A percentile compares a stretch with the other conserved stretches of the same genome.
Evolutionary conservation across 1,140 invertebrate species (phyloP).

Genomic region (Pseudomyrmex gracilis): DNA sequence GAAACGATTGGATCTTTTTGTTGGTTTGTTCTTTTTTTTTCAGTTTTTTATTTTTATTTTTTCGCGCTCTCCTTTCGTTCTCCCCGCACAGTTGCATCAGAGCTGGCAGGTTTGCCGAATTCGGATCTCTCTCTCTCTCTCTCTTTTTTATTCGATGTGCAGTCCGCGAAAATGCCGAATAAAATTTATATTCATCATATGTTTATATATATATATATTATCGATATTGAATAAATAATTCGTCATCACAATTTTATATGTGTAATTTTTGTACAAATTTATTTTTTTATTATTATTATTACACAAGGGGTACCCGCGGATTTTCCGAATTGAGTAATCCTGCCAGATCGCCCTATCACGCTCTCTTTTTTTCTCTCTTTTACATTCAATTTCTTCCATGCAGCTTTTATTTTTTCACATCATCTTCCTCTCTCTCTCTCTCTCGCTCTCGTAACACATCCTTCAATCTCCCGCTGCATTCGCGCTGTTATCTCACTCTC

Average conservation of each 20-base stretch:
- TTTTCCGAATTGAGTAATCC: too few relatives aligned
- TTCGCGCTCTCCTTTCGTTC: slow-evolving; percentile 21
- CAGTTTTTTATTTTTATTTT: neutral
- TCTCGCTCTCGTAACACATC: slow-evolving; percentile 6
- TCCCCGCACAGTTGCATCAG: slow-evolving; percentile 44
- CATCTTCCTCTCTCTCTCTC: slow-evolving; percentile 25
- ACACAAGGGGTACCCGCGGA: too few relatives aligned
- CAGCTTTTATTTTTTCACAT: neutral
- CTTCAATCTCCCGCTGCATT: neutral
- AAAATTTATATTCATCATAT: too few relatives aligned
- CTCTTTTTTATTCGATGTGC: neutral
- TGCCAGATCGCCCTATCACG: slow-evolving; percentile 39
- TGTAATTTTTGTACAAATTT: too few relatives aligned
- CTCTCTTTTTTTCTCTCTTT: slow-evolving; percentile 9
- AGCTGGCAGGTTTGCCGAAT: slow-evolving; percentile 66
- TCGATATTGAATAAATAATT: slow-evolving; percentile 56
- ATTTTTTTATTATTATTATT: too few relatives aligned
- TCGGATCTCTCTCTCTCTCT: slow-evolving; percentile 60
- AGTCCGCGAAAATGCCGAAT: too few relatives aligned
- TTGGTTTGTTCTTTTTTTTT: neutral
- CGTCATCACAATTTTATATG: slow-evolving; percentile 65
- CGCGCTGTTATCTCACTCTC: slow-evolving; percentile 10
- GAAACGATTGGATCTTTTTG: slow-evolving; percentile 14
- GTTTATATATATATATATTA: too few relatives aligned
- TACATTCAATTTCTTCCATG: neutral